These are phyloP conservation scores for Hoplodrina blanda DNA, from an alignment of 2,888 invertebrate genomes.

Conservation along the genomic window DNA sequence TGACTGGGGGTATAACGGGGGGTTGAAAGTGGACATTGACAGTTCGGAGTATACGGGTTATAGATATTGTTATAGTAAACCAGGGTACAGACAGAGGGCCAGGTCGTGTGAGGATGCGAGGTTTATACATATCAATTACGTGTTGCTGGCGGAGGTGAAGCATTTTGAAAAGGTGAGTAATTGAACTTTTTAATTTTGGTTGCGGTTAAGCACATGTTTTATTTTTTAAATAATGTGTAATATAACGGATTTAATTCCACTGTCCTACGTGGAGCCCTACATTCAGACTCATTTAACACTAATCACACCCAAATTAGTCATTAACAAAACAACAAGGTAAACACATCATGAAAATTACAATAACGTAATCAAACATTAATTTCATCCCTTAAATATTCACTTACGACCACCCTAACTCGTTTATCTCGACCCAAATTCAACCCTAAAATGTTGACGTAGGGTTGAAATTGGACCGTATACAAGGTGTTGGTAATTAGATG, in stretches of 20 bases:
- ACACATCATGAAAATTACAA: slow-evolving; percentile 53
- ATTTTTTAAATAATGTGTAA: background rate
- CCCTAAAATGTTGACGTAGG: slow-evolving; percentile 32
- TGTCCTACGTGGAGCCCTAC: background rate
- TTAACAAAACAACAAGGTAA: slow-evolving; percentile 37
- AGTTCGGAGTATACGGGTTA: slow-evolving; percentile 90
- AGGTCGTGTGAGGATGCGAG: slow-evolving; percentile 91
- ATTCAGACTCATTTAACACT: slow-evolving; percentile 4
- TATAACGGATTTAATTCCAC: background rate
- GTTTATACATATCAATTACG: slow-evolving; percentile 92
- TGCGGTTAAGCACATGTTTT: background rate
- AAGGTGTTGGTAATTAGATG: slow-evolving; percentile 53
- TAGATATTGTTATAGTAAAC: slow-evolving; percentile 82
- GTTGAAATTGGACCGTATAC: slow-evolving; percentile 35
- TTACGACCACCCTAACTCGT: slow-evolving; percentile 25
- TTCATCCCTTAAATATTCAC: slow-evolving; percentile 56
- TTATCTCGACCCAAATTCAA: slow-evolving; percentile 30
- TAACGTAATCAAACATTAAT: slow-evolving; percentile 60
- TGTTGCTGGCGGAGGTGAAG: slow-evolving; percentile 91
- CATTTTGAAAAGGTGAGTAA: slow-evolving; percentile 93
- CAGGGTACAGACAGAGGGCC: slow-evolving; percentile 82
- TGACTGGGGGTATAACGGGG: slow-evolving; percentile 85
- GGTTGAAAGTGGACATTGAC: slow-evolving; percentile 83
- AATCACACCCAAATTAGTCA: slow-evolving; percentile 32
- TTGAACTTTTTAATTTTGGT: slow-evolving; percentile 31